These are phyloP conservation scores for Caenorhabditis japonica DNA, from an alignment of 2,888 invertebrate species.

Conservation along the genomic window DNA sequence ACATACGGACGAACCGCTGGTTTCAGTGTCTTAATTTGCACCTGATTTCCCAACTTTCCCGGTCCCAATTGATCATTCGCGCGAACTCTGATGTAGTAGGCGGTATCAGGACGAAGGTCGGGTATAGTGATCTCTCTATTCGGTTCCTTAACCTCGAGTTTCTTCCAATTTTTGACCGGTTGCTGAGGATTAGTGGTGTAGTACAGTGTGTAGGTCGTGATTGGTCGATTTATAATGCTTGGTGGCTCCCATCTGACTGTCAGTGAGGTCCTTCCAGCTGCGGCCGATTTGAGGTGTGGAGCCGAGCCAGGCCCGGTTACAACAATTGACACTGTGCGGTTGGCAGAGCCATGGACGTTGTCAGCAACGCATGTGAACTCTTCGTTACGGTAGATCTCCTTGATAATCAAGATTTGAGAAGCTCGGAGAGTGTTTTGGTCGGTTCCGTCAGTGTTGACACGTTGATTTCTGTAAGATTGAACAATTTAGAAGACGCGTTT, in stretches of 20 bases:
- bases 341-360: constrained; percentile 68
- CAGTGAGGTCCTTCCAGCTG: constrained; percentile 64
- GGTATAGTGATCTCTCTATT: constrained; percentile 64
- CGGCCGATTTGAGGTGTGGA: constrained; percentile 67
- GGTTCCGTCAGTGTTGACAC: constrained; percentile 19
- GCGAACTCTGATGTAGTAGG: constrained; percentile 72
- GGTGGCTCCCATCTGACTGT: constrained; percentile 74
- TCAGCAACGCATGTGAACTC: constrained; percentile 74
- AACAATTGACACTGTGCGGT: constrained; percentile 68
- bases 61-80: constrained; percentile 75
- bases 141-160: constrained; percentile 70
- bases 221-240: constrained; percentile 72
- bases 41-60: constrained; percentile 72
- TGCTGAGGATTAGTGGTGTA: constrained; percentile 75
- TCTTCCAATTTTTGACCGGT: constrained; percentile 74
- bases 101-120: constrained; percentile 71
- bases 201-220: constrained; percentile 75
- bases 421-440: constrained; percentile 15
- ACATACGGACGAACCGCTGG: constrained; percentile 74
- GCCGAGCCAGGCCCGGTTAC: constrained; percentile 74
- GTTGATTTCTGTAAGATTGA: constrained; percentile 25
- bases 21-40: constrained; percentile 71
- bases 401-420: constrained; percentile 72
- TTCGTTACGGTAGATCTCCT: constrained; percentile 72
- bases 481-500: no score